phyloP scores from a whole-genome alignment of 2,888 invertebrate genomes.

The Trachelus stipa region DNA sequence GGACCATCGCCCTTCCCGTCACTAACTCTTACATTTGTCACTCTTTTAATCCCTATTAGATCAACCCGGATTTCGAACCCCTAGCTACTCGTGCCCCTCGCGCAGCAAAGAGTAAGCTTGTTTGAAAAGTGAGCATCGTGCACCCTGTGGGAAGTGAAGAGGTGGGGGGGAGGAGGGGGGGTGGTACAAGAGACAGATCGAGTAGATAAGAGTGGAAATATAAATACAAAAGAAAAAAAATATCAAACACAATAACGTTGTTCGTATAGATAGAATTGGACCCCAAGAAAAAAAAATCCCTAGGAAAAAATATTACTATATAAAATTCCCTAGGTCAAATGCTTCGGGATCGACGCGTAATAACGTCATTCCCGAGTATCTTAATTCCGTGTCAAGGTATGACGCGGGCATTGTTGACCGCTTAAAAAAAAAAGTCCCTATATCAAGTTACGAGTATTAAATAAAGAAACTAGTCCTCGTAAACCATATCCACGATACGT shows the following conservation, averaged over 20 bases:
- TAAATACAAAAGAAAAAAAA: not conserved
- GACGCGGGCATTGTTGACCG: not conserved
- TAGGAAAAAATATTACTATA: no score
- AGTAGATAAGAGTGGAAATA: slow-evolving; percentile 25
- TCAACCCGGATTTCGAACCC: slow-evolving; percentile 59
- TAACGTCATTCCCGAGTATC: not conserved
- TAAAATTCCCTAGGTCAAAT: not conserved
- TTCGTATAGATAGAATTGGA: not conserved
- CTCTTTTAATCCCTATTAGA: slow-evolving; percentile 64
- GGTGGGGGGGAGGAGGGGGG: slow-evolving; percentile 35
- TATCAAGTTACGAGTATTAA: not conserved
- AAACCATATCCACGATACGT: not conserved
- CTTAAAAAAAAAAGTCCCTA: not conserved
- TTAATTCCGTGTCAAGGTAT: not conserved
- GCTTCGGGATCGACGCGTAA: not conserved
- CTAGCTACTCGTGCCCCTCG: slow-evolving; percentile 37
- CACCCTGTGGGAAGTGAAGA: slow-evolving; percentile 35
- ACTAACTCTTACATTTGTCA: slow-evolving; percentile 64
- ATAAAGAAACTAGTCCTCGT: not conserved
- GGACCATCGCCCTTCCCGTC: slow-evolving; percentile 44
- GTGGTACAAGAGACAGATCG: slow-evolving; percentile 28
- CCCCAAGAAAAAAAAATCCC: not conserved
- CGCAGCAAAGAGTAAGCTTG: slow-evolving; percentile 60
- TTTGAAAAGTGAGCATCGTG: slow-evolving; percentile 58
- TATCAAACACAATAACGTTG: slow-evolving; percentile 12